Evolutionary conservation across 2,113 vertebrate species (phyloP).

Genomic region (Megalops atlanticus): DNA sequence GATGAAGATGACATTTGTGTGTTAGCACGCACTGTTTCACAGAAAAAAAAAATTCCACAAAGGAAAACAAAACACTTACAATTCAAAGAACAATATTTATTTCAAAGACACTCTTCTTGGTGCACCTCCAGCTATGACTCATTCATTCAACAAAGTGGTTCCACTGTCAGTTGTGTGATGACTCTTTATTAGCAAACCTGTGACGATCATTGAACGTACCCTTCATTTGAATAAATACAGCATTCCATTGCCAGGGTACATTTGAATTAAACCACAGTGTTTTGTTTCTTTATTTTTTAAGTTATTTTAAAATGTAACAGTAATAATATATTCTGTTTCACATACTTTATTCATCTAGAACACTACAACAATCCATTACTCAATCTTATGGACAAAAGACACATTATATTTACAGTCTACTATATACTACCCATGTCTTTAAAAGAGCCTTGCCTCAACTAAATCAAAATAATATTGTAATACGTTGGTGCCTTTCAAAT

Average conservation of each 20-base stretch:
- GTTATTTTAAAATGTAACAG: too few relatives aligned
- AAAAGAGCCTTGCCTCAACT: too few relatives aligned
- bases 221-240: neutral
- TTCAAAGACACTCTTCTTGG: neutral
- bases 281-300: too few relatives aligned
- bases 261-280: neutral
- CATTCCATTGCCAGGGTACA: too few relatives aligned
- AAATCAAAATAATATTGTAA: too few relatives aligned
- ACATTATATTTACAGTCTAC: too few relatives aligned
- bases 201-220: neutral
- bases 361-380: too few relatives aligned
- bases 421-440: too few relatives aligned
- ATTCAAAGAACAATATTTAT: neutral
- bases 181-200: neutral
- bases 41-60: neutral
- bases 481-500: too few relatives aligned
- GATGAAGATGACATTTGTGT: slow-evolving; percentile 35
- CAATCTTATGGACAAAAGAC: too few relatives aligned
- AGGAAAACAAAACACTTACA: neutral
- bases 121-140: neutral
- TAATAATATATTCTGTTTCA: too few relatives aligned
- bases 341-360: too few relatives aligned
- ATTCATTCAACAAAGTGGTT: neutral
- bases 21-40: slow-evolving; percentile 13
- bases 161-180: neutral